phyloP scores from a whole-genome alignment of 1,140 invertebrate species.

The Dolichoris vasculosae region DNA sequence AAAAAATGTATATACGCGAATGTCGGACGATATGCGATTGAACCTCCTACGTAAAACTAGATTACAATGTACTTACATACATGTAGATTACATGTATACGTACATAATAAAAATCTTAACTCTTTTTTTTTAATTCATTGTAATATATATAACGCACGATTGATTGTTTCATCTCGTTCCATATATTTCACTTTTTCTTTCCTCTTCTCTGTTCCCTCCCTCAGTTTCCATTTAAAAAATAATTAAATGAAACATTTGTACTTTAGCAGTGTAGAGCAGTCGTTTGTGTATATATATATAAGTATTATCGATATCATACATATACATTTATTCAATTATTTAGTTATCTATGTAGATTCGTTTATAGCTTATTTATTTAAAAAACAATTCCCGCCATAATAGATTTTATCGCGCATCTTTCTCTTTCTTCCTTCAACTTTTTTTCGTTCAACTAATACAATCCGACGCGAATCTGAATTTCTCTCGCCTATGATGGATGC shows the following conservation, averaged over 20 bases:
- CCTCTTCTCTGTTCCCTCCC: constrained; percentile 27
- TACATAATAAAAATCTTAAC: constrained; percentile 39
- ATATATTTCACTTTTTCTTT: constrained; percentile 23
- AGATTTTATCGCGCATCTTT: constrained; percentile 45
- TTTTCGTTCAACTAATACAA: constrained; percentile 32
- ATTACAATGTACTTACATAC: constrained; percentile 39
- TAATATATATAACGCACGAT: constrained; percentile 38
- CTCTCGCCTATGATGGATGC: background rate
- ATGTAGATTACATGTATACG: constrained; percentile 10
- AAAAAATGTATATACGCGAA: constrained; percentile 31
- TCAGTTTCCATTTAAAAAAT: constrained; percentile 63
- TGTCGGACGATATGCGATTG: constrained; percentile 37
- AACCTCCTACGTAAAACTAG: constrained; percentile 40
- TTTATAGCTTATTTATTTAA: constrained; percentile 61
- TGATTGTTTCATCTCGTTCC: constrained; percentile 37
- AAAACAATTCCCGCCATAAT: constrained; percentile 65
- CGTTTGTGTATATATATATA: constrained; percentile 68
- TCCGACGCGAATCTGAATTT: constrained; percentile 44
- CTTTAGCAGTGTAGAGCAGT: constrained; percentile 76
- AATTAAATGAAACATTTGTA: constrained; percentile 75
- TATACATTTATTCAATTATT: constrained; percentile 60
- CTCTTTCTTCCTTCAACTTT: constrained; percentile 44
- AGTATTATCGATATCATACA: constrained; percentile 62
- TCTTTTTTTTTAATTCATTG: constrained; percentile 22
- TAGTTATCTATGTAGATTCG: constrained; percentile 49